Conservation (phyloP, 2,888 invertebrate species). For the Sepiola atlantica region DNA sequence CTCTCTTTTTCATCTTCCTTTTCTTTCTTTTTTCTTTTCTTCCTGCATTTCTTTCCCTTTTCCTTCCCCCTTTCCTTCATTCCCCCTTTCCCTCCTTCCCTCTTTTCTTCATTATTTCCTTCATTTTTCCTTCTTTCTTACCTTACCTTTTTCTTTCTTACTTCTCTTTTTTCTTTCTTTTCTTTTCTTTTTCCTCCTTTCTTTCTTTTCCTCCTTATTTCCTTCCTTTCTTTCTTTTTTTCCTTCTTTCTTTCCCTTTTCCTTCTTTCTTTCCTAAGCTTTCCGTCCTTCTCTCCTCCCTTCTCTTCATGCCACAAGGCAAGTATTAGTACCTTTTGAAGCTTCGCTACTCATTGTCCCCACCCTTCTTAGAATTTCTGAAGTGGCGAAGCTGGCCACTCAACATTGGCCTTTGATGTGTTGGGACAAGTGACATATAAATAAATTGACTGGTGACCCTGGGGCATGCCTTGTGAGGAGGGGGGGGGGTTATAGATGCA, state of each 20-base stretch:
- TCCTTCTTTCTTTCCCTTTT: background rate
- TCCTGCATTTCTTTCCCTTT: background rate
- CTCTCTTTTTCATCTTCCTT: background rate
- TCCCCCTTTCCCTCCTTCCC: background rate
- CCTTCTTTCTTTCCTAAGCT: background rate
- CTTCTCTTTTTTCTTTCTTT: background rate
- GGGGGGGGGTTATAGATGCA: too few species aligned
- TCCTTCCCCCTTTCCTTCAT: too few species aligned
- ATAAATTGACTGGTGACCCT: conserved; percentile 4
- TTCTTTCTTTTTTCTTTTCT: background rate
- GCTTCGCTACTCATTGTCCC: background rate
- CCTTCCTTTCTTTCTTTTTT: background rate
- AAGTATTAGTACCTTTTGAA: conserved; percentile 32
- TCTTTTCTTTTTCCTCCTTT: background rate
- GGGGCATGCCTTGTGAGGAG: background rate
- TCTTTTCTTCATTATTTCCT: background rate
- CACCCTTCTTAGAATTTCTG: background rate
- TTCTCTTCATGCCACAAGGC: background rate
- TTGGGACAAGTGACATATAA: background rate
- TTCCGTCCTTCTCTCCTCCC: background rate
- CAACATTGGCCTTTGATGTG: background rate
- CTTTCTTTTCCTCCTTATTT: too few species aligned
- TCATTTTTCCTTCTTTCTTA: background rate
- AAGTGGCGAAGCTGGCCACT: background rate
- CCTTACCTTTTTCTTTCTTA: background rate